Base-by-base conservation (phyloP, 1,140 invertebrate species). In the Pseudoatta argentina region DNA sequence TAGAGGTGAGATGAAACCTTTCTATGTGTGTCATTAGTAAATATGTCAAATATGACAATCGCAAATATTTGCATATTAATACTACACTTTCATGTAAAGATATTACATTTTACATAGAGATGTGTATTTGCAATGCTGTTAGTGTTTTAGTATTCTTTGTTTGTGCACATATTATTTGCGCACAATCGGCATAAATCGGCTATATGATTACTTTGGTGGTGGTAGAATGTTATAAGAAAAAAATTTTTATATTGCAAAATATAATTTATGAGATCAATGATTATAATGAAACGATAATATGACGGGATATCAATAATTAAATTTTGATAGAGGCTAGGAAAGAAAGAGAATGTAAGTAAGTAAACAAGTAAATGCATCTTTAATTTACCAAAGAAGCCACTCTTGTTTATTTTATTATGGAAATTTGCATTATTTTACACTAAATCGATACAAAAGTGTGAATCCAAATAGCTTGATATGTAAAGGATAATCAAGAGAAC, bases 1-100 rank as follows among this genome's bases (percentile, higher is more conserved):
- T 93, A 67, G 93, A 94, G 93, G 93, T 94, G 92, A 94, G 92
- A 72, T 86, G 67, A 91, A 86, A 87, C 48, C 59, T 39, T 78
- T 16, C 64, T 44, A 66, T 61, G 59, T 51, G 61, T 69, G 61
- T 78, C 73, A 57, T 24, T 76, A 77, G 18, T 61, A 82, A 81
- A 72, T 55, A 72, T 66, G 77, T 86, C 3, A 12, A 2, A 21
- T 16, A 34, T 8, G 24, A 76, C 4, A 75, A 59, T 64, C 8
- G 39, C 16, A 72, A 59, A 59, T 59, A 1, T 61, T 69, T 85
- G 6, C 59, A 39, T 72, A 87, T 71, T 7, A 21, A 66, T 27
- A 73, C 10, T 27, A 73, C 10, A 66, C n/a, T 39, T 39, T 21
- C 34, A 59, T n/a, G 44, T 44, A 44, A 44, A 44, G 39, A 44